Evolutionary conservation across 1,140 invertebrate species (phyloP).

Genomic region (Elysia chlorotica): DNA sequence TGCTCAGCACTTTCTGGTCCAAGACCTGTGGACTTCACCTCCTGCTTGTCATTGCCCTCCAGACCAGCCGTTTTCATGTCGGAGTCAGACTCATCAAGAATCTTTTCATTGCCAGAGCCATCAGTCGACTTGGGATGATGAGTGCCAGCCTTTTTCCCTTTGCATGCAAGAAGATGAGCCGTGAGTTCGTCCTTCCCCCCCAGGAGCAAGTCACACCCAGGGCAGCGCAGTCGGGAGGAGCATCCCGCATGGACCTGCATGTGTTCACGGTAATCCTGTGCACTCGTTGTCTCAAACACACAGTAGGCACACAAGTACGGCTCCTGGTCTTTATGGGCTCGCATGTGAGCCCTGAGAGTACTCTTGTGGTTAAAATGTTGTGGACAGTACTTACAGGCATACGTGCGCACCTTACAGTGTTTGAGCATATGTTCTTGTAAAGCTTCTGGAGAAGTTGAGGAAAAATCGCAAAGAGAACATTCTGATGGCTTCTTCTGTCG

Average conservation of each 20-base stretch:
- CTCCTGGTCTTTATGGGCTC: slow-evolving; percentile 55
- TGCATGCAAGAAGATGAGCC: slow-evolving; percentile 27
- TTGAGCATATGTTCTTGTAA: slow-evolving; percentile 60
- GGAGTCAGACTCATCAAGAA: background rate
- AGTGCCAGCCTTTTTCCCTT: background rate
- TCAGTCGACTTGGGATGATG: too few relatives aligned
- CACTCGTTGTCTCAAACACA: slow-evolving; percentile 50
- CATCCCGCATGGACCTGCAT: slow-evolving; percentile 30
- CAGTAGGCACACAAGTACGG: slow-evolving; percentile 52
- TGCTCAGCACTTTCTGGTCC: background rate
- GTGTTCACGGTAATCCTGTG: slow-evolving; percentile 44
- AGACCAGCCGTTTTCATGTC: slow-evolving; percentile 15
- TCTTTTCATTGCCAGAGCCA: too few relatives aligned
- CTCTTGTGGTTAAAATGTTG: slow-evolving; percentile 58
- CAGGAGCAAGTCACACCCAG: slow-evolving; percentile 42
- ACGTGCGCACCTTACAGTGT: slow-evolving; percentile 58
- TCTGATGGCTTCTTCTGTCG: slow-evolving; percentile 50
- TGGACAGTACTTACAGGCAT: slow-evolving; percentile 56
- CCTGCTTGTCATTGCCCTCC: background rate
- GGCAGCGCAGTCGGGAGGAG: slow-evolving; percentile 18
- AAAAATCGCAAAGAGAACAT: slow-evolving; percentile 57
- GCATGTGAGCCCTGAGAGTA: slow-evolving; percentile 59
- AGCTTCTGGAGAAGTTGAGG: slow-evolving; percentile 48
- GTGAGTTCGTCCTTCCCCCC: slow-evolving; percentile 36
- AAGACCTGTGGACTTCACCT: background rate